Evolutionary conservation across 2,113 vertebrate species (phyloP).

Genomic region (Pterocles burchelli): DNA sequence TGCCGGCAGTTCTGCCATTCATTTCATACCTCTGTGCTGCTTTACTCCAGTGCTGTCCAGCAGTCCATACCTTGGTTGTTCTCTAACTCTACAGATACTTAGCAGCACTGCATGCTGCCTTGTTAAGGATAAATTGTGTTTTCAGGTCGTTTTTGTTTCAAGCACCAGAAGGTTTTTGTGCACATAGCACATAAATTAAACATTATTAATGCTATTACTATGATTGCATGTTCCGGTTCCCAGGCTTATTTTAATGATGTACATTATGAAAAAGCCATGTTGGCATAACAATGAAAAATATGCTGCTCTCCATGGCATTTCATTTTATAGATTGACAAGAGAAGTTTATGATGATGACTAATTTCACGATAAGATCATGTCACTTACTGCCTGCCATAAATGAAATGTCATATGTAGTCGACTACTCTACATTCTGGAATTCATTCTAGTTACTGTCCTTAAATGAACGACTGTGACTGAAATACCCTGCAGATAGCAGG

Average conservation of each 20-base stretch:
- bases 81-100: background rate
- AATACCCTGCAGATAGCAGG: background rate
- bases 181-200: constrained; percentile 29
- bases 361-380: constrained; percentile 46
- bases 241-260: constrained; percentile 49
- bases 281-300: constrained; percentile 16
- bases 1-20: background rate
- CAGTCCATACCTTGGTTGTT: background rate
- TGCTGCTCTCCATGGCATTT: background rate
- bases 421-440: constrained; percentile 31
- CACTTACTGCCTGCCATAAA: constrained; percentile 25
- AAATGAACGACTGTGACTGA: background rate
- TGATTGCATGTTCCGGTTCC: constrained; percentile 10
- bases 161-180: background rate
- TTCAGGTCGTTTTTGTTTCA: constrained; percentile 11
- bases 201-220: constrained; percentile 32
- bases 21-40: background rate
- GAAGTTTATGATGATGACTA: background rate
- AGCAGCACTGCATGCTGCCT: background rate
- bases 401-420: constrained; percentile 12
- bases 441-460: constrained; percentile 28
- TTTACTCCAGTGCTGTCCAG: background rate
- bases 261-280: constrained; percentile 23
- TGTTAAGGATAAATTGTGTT: constrained; percentile 12
- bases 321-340: background rate